These are phyloP conservation scores for Lethenteron reissneri DNA, from an alignment of 2,113 vertebrate genomes.

Conservation along the genomic window DNA sequence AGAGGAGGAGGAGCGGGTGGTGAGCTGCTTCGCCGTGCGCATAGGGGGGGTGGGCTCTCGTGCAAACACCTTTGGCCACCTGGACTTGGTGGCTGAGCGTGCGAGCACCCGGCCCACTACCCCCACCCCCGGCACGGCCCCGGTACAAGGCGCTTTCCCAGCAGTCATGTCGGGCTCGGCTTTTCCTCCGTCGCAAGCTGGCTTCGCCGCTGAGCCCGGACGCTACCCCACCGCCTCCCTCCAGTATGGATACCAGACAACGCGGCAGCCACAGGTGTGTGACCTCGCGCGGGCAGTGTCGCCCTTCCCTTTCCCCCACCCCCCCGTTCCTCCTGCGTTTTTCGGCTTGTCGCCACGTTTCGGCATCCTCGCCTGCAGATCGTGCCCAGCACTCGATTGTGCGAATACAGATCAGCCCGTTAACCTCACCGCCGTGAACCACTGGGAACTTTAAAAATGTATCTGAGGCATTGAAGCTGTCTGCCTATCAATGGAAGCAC, in stretches of 20 bases:
- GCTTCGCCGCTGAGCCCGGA: slow-evolving; percentile 76
- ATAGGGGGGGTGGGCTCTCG: no score
- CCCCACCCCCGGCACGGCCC: not conserved
- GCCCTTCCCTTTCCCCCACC: not conserved
- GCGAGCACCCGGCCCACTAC: not conserved
- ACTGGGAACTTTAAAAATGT: no score
- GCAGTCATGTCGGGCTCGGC: slow-evolving; percentile 81
- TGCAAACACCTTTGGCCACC: no score
- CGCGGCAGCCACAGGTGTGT: slow-evolving; percentile 71
- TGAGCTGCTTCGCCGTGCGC: no score
- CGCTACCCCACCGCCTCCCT: slow-evolving; percentile 71
- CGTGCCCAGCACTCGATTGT: no score
- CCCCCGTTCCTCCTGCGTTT: not conserved
- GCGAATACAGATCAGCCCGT: no score
- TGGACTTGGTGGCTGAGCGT: no score
- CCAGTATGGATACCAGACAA: slow-evolving; percentile 59
- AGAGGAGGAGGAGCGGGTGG: no score
- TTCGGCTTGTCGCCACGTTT: not conserved
- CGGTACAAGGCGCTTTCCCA: not conserved
- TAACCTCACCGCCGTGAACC: no score
- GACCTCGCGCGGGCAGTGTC: not conserved
- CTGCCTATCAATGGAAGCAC: no score
- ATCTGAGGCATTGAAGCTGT: no score
- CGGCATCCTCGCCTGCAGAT: not conserved
- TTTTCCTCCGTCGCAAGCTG: slow-evolving; percentile 82